Percentiles rank a stretch among this genome's conserved stretches.
Conservation (phyloP, 2,888 invertebrate species). For the Pyrocoelia pectoralis region DNA sequence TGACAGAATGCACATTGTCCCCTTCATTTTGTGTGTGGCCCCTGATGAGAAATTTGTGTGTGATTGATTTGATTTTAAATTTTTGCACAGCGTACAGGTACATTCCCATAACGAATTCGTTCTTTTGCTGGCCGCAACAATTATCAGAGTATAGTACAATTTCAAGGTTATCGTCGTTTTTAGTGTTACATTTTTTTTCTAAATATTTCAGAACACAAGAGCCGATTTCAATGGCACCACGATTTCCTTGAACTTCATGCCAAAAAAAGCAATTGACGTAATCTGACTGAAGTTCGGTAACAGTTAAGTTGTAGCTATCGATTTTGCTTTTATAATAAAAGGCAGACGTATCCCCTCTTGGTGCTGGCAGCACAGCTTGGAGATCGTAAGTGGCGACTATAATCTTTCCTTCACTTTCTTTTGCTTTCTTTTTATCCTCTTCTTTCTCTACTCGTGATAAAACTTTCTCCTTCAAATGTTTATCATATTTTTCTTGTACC, state of each 20-base stretch:
- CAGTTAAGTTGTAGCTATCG: neutral
- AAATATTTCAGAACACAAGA: too few relatives aligned
- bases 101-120: neutral
- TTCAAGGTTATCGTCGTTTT: too few relatives aligned
- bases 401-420: neutral
- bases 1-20: slow-evolving; percentile 49
- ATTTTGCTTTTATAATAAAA: too few relatives aligned
- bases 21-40: slow-evolving; percentile 27
- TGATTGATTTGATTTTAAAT: neutral
- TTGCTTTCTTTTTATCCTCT: slow-evolving; percentile 2
- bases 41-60: neutral
- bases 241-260: too few relatives aligned
- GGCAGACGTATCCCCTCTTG: too few relatives aligned
- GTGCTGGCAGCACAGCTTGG: too few relatives aligned
- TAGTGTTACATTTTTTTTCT: too few relatives aligned
- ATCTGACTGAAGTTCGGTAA: neutral
- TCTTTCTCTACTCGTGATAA: neutral
- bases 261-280: neutral
- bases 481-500: too few relatives aligned
- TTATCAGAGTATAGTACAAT: too few relatives aligned
- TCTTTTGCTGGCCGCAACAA: neutral
- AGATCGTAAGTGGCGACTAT: too few relatives aligned
- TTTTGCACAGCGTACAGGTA: neutral
- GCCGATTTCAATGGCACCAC: too few relatives aligned
- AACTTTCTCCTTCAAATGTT: slow-evolving; percentile 4